Base-by-base conservation (phyloP, 2,113 vertebrate genomes). In the Laterallus jamaicensis region DNA sequence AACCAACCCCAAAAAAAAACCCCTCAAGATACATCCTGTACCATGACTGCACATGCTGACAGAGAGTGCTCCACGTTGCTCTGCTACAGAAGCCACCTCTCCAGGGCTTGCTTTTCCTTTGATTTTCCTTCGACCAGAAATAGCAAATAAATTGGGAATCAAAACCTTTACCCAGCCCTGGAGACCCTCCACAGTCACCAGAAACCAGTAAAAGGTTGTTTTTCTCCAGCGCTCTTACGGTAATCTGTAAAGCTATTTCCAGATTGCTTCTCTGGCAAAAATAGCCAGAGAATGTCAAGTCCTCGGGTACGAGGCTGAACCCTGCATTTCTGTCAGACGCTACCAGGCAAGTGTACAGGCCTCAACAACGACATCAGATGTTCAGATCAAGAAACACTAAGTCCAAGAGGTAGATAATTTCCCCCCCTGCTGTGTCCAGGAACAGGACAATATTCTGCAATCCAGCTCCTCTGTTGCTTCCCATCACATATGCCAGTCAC, bases 221-320 rank as follows among this genome's bases (percentile, higher is more conserved):
- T 91, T 94, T 88, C 60, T 71, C 52, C 60, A 92, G 59, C 55
- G 75, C 70, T 92, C 93, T 90, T 73, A 68, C 4, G 0, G 56
- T 84, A 88, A 83, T 86, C 56, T 71, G 20, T 78, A 44, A 70
- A 64, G 47, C 67, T 93, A 52, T 93, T 96, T 95, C 54, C 91
- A 94, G 79, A 76, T 10, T 42, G 26, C 80, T 71, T 39, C 52
- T 54, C 52, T 28, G 52, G 25, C 73, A 82, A 93, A 86, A 96
- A 91, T 56, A 93, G 83, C 52, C 31, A 80, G 75, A 77, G 90
- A 91, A 95, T 47, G 78, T 79, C 88, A 93, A 91, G 63, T 93
- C 75, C 67, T 76, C 52, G 56, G 52, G 49, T 25, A 16, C 6
- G 0, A 19, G 64, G 32, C 60, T 8, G 39, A 39, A 24, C 32